A percentile compares a stretch with the other conserved stretches of the same genome.
Evolutionary conservation across 2,797 vertebrate species (phyloP).

Genomic region (Arnoldichthys spilopterus): DNA sequence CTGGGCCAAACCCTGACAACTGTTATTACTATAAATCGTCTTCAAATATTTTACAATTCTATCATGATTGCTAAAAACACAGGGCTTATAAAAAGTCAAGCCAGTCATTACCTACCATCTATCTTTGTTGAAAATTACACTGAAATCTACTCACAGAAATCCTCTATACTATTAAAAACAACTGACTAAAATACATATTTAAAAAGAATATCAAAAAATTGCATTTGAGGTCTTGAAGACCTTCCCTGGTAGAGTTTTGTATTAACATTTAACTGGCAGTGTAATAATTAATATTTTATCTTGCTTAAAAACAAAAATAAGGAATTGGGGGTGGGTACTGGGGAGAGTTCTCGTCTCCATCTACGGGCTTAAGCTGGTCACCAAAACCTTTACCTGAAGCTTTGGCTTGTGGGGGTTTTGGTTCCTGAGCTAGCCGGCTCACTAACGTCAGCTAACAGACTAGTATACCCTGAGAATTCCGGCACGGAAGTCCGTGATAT

Average conservation of each 20-base stretch:
- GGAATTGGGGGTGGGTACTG: conserved; percentile 24
- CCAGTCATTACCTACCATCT: conserved; percentile 80
- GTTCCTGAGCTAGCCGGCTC: conserved; percentile 98
- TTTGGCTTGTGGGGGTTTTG: conserved; percentile 99
- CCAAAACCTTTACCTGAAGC: conserved; percentile 94
- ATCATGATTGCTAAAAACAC: conserved; percentile 92
- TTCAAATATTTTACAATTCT: conserved; percentile 89
- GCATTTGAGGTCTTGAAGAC: conserved; percentile 98
- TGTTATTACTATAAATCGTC: conserved; percentile 82
- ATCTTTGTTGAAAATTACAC: conserved; percentile 89
- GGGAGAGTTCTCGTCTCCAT: conserved; percentile 50
- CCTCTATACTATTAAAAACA: conserved; percentile 81
- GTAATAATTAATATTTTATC: conserved; percentile 76
- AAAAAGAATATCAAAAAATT: conserved; percentile 81
- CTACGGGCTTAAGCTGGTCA: conserved; percentile 42
- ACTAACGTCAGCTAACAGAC: conserved; percentile 98
- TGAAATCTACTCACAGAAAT: conserved; percentile 86
- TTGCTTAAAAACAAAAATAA: conserved; percentile 38
- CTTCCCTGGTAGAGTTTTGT: conserved; percentile 93
- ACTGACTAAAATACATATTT: conserved; percentile 84
- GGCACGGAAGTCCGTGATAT: conserved; percentile 94
- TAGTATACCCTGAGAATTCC: conserved; percentile 99
- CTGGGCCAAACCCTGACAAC: conserved; percentile 94
- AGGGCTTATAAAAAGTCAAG: conserved; percentile 80
- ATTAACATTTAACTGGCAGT: conserved; percentile 99